phyloP scores from a whole-genome alignment of 2,797 vertebrate genomes.

The Chelon labrosus region DNA sequence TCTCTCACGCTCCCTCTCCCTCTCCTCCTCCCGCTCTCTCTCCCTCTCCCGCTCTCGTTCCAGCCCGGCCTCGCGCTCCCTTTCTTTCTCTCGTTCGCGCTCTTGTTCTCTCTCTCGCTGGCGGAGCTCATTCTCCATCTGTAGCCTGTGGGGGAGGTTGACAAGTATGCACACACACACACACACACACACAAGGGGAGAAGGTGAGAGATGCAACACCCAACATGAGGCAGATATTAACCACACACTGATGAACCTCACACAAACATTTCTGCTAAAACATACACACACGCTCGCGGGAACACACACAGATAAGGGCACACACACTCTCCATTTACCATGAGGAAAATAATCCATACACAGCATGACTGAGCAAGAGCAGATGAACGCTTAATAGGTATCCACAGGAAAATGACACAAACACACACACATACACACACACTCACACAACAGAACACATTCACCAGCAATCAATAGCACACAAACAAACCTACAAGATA shows the following conservation, averaged over 20 bases:
- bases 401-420: conserved; percentile 77
- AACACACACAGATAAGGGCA: conserved; percentile 34
- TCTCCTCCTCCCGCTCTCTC: conserved; percentile 69
- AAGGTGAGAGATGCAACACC: conserved; percentile 85
- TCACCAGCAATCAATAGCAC: conserved; percentile 67
- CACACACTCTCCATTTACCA: conserved; percentile 69
- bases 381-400: conserved; percentile 85
- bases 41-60: conserved; percentile 68
- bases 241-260: conserved; percentile 80
- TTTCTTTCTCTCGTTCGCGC: conserved; percentile 76
- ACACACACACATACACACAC: conserved; percentile 33
- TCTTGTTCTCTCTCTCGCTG: conserved; percentile 83
- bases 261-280: conserved; percentile 73
- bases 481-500: conserved; percentile 67
- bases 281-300: conserved; percentile 42
- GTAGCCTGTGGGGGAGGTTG: conserved; percentile 87
- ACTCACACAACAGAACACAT: conserved; percentile 37
- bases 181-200: conserved; percentile 52
- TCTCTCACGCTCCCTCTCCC: conserved; percentile 83
- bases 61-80: conserved; percentile 72
- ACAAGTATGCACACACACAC: conserved; percentile 57
- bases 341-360: conserved; percentile 80
- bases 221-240: conserved; percentile 82
- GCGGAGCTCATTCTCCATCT: conserved; percentile 92
- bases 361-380: conserved; percentile 83